Conservation (phyloP, 1,140 invertebrate species). For the Rhizoglyphus robini region DNA sequence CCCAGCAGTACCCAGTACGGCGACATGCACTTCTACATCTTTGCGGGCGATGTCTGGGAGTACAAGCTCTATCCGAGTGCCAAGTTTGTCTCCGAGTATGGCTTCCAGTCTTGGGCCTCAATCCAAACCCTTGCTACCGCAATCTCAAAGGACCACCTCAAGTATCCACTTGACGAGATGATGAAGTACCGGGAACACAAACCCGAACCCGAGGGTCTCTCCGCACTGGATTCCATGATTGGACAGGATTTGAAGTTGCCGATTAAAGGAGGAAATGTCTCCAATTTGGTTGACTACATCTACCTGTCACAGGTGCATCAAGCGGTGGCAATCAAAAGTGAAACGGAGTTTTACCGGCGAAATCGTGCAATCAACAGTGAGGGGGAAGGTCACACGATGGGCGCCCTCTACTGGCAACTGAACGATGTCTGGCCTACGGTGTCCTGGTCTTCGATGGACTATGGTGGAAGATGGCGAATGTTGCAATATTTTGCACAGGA, state of each 20-base stretch:
- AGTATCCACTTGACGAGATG: slow-evolving; percentile 29
- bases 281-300: slow-evolving; percentile 24
- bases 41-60: slow-evolving; percentile 63
- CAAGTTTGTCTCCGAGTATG: slow-evolving; percentile 90
- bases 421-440: slow-evolving; percentile 98
- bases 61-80: slow-evolving; percentile 58
- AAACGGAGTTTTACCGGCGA: slow-evolving; percentile 77
- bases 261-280: slow-evolving; percentile 22
- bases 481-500: slow-evolving; percentile 72
- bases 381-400: slow-evolving; percentile 65
- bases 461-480: slow-evolving; percentile 71
- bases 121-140: slow-evolving; percentile 45
- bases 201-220: too few relatives aligned
- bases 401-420: slow-evolving; percentile 95
- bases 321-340: slow-evolving; percentile 64
- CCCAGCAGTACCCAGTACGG: too few relatives aligned
- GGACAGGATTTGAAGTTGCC: too few relatives aligned
- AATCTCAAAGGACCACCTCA: slow-evolving; percentile 45
- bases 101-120: slow-evolving; percentile 74
- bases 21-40: slow-evolving; percentile 46
- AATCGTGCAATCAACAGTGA: slow-evolving; percentile 30
- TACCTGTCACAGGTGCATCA: slow-evolving; percentile 53
- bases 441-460: slow-evolving; percentile 89
- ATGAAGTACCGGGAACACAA: neutral
- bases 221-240: too few relatives aligned